Conservation (phyloP, 1,140 invertebrate genomes). For the Ptiloglossa arizonensis region DNA sequence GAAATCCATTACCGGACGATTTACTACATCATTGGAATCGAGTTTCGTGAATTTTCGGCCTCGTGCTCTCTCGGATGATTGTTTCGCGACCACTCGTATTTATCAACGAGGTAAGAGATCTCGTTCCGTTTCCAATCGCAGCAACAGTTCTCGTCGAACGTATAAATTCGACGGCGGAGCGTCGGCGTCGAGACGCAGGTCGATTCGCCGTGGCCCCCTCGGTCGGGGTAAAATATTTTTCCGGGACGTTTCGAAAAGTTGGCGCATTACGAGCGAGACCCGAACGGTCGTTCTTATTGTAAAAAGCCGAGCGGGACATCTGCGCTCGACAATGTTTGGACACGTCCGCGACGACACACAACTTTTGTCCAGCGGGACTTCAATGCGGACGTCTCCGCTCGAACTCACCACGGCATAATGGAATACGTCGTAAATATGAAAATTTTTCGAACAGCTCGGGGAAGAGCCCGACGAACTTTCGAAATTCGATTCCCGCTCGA, state of each 20-base stretch:
- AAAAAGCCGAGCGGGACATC: conserved; percentile 71
- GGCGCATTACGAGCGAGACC: conserved; percentile 32
- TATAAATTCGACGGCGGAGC: no score
- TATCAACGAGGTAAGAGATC: no score
- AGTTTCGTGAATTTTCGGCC: no score
- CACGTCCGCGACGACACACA: conserved; percentile 68
- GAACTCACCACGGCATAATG: conserved; percentile 72
- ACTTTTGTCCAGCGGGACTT: conserved; percentile 80
- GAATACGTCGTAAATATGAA: conserved; percentile 73
- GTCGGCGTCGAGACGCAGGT: neutral
- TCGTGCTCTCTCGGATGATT: no score
- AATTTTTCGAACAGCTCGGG: conserved; percentile 52
- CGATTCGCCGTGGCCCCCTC: conserved; percentile 14
- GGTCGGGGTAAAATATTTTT: conserved; percentile 48
- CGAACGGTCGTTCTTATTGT: conserved; percentile 54
- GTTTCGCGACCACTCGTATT: no score
- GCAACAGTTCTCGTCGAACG: neutral
- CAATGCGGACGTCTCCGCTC: conserved; percentile 67
- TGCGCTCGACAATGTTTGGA: conserved; percentile 80
- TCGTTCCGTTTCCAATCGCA: neutral
- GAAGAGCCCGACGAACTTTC: conserved; percentile 25
- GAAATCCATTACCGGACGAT: no score
- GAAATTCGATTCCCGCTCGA: conserved; percentile 34
- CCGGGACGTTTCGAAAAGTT: conserved; percentile 60
- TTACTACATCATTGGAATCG: no score